Evolutionary conservation across 2,113 vertebrate genomes (phyloP), one percentile per base, ranked within the genome.

Genomic region (Azemiops feae): DNA sequence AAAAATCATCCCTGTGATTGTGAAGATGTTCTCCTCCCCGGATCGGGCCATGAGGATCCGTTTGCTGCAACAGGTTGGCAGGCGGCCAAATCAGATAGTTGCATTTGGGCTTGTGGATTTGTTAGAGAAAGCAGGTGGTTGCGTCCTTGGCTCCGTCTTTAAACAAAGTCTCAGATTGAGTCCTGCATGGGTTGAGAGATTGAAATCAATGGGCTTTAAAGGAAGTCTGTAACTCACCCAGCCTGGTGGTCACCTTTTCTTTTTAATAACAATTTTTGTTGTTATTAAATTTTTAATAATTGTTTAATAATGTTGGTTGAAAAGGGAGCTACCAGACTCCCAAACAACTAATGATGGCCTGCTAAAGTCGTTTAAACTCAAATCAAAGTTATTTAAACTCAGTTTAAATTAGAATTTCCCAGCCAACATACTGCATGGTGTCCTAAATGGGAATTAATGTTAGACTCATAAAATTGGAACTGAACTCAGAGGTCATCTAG

Each of bases 11-110:
- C 99, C 99, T 0, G 98, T 99, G 1, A 98, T 99, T 1, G 98
- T 99, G 27, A 99, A 99, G 96, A 99, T 99, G 99, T 99, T 99
- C 96, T 99, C 99, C 2, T 99, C 98, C 74, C 98, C 98, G 0
- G 99, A 99, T 96, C 97, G 99, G 22, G 99, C 99, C 87, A 99
- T 99, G 98, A 98, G 99, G 91, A 99, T 99, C 96, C 98, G 98
- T 89, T 97, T 99, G 81, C 97, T 99, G 0, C 99, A 99, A 95
- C 99, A 99, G 98, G 99, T 98, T 22, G 8, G 86, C 0, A 0
- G 12, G 30, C 2, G 0, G 11, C 34, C 34, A 39, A 39, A 22
- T 81, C 16, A 39, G 20, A 39, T 39, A 18, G 16, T 34, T 39
- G n/a, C 16, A 18, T 7, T 74, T 74, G 64, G 64, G n/a, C 5